Base-by-base conservation (phyloP, 2,113 vertebrate genomes). In the Antigone vipio region DNA sequence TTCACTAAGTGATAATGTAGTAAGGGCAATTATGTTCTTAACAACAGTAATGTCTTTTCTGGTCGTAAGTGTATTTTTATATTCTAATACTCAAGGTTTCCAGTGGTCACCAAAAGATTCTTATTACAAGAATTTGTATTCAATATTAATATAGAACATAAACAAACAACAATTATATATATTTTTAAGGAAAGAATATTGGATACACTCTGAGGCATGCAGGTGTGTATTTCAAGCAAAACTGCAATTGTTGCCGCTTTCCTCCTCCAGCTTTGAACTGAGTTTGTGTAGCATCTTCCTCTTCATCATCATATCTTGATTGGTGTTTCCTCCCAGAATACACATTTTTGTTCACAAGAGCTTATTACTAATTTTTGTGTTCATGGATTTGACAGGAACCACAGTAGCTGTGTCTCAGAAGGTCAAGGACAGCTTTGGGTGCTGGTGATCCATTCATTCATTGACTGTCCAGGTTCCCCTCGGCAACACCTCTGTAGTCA, bases 271-370 rank as follows among this genome's bases (percentile, higher is more conserved):
- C 12, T 90, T 79, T 76, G 67, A 76, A 68, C 3, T 4, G 10
- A 6, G 2, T 68, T 72, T 68, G 23, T 38, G 24, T 9, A 34
- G 4, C 29, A 15, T 16, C 55, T 77, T 53, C 32, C 21, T 56
- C 15, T 79, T 74, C 67, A 40, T 15, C 18, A 16, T 45, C 44
- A 1, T 27, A 16, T 11, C 5, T 19, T 34, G 19, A 22, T 24
- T 49, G 21, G 7, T 0, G 0, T 8, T 75, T 45, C 20, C 38
- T 85, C 27, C n/a, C 16, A 21, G 12, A n/a, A 19, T 2, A 12
- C 17, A 35, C 1, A 2, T 4, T 59, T 83, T 74, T 40, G 12
- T 59, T 40, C 60, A 63, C 17, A 15, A 52, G 26, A 85, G 8
- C 4, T 44, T 49, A 38, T 67, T 50, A 4, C 0, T 44, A 29